Evolutionary conservation across 2,888 invertebrate species (phyloP).

Genomic region (Azorinus chamasolen): DNA sequence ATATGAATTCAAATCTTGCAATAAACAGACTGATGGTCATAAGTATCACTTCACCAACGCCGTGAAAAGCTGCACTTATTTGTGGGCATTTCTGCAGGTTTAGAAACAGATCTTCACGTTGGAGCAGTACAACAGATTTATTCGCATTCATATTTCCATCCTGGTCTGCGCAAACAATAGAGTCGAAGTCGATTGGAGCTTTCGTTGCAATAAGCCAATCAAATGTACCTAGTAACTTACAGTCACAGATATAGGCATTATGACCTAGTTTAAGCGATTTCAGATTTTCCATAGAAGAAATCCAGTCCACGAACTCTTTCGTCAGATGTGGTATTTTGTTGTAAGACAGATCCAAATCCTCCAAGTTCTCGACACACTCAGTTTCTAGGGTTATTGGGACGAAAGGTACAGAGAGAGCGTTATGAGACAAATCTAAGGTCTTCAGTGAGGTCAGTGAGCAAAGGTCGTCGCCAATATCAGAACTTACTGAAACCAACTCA

Average conservation of each 20-base stretch:
- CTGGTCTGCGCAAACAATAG: slow-evolving; percentile 51
- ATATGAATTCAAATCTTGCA: too few relatives aligned
- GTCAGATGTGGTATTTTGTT: slow-evolving; percentile 51
- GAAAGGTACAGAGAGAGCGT: slow-evolving; percentile 38
- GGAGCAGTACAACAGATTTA: too few relatives aligned
- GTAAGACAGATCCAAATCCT: slow-evolving; percentile 61
- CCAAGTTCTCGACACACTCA: slow-evolving; percentile 48
- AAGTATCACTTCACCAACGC: too few relatives aligned
- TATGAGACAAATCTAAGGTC: slow-evolving; percentile 59
- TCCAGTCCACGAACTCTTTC: slow-evolving; percentile 38
- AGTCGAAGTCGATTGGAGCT: slow-evolving; percentile 31
- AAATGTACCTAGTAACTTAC: slow-evolving; percentile 63
- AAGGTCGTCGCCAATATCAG: slow-evolving; percentile 50
- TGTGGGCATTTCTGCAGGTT: too few relatives aligned
- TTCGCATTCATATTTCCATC: too few relatives aligned
- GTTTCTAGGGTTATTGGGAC: slow-evolving; percentile 27
- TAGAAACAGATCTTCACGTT: too few relatives aligned
- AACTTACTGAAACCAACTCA: slow-evolving; percentile 57
- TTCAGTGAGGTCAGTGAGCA: slow-evolving; percentile 59
- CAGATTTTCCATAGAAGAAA: slow-evolving; percentile 35
- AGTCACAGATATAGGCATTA: slow-evolving; percentile 70
- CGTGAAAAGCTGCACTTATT: too few relatives aligned
- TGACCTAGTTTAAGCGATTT: slow-evolving; percentile 47
- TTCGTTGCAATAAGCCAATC: slow-evolving; percentile 63
- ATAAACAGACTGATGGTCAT: too few relatives aligned